phyloP scores from a whole-genome alignment of 1,140 invertebrate genomes.

The Pogonomyrmex barbatus region DNA sequence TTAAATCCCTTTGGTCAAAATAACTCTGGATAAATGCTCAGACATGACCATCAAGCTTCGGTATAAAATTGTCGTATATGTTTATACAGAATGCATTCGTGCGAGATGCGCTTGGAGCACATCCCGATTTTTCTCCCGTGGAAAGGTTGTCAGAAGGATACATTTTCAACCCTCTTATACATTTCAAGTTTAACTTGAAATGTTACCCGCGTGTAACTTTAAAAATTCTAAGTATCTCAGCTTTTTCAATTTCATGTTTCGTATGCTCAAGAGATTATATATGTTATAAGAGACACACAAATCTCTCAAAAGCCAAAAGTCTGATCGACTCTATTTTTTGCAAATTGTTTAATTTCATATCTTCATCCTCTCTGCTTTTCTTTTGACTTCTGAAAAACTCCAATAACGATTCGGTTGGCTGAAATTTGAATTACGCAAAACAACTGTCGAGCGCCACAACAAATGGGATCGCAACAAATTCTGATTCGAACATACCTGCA shows the following conservation, averaged over 20 bases:
- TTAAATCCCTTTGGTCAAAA: conserved; percentile 46
- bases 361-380: no score
- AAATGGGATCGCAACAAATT: conserved; percentile 4
- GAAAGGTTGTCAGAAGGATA: conserved; percentile 15
- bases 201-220: conserved; percentile 1
- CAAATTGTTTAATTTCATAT: not conserved
- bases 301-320: not conserved
- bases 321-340: not conserved
- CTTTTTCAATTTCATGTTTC: conserved; percentile 4
- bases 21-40: conserved; percentile 34
- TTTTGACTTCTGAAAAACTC: not conserved
- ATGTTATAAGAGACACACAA: not conserved
- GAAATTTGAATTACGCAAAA: not conserved
- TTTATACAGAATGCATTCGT: not conserved
- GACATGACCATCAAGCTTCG: not conserved
- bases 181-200: not conserved
- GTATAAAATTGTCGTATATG: conserved; percentile 3
- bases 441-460: not conserved
- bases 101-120: not conserved
- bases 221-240: not conserved
- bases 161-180: conserved; percentile 10
- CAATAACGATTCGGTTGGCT: not conserved
- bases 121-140: not conserved
- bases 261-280: not conserved
- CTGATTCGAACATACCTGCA: not conserved